These are phyloP conservation scores for Radopholus similis DNA, from an alignment of 1,140 invertebrate genomes.

Conservation along the genomic window DNA sequence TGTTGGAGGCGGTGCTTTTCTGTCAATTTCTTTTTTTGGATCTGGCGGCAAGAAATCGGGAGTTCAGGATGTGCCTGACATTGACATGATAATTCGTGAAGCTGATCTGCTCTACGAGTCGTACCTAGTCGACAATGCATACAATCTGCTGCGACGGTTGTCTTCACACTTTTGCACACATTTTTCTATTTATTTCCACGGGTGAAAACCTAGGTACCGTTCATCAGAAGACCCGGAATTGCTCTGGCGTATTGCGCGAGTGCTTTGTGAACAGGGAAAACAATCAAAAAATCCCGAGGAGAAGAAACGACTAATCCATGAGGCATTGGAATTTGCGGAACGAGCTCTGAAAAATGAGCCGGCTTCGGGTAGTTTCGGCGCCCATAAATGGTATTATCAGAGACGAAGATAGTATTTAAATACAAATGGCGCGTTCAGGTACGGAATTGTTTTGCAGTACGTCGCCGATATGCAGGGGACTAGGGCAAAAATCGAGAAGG, in stretches of 20 bases:
- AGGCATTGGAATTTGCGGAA: slow-evolving; percentile 48
- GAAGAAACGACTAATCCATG: slow-evolving; percentile 42
- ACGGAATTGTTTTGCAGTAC: slow-evolving; percentile 55
- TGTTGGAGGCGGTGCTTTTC: slow-evolving; percentile 19
- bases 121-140: slow-evolving; percentile 58
- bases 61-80: neutral
- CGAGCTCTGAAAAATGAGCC: slow-evolving; percentile 40
- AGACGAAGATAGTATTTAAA: neutral
- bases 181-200: neutral
- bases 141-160: slow-evolving; percentile 50
- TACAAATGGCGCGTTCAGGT: slow-evolving; percentile 40
- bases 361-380: slow-evolving; percentile 47
- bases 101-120: slow-evolving; percentile 54
- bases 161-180: neutral
- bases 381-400: slow-evolving; percentile 50
- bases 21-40: slow-evolving; percentile 33
- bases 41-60: slow-evolving; percentile 1
- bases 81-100: slow-evolving; percentile 38
- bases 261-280: slow-evolving; percentile 56
- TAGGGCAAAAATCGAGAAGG: slow-evolving; percentile 44
- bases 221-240: slow-evolving; percentile 42
- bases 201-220: slow-evolving; percentile 32
- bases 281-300: slow-evolving; percentile 39
- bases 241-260: slow-evolving; percentile 51
- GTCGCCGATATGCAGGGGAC: slow-evolving; percentile 55